Percentiles rank a stretch among this genome's conserved stretches.
Conservation (phyloP, 2,888 invertebrate genomes). For the Euphydryas editha region DNA sequence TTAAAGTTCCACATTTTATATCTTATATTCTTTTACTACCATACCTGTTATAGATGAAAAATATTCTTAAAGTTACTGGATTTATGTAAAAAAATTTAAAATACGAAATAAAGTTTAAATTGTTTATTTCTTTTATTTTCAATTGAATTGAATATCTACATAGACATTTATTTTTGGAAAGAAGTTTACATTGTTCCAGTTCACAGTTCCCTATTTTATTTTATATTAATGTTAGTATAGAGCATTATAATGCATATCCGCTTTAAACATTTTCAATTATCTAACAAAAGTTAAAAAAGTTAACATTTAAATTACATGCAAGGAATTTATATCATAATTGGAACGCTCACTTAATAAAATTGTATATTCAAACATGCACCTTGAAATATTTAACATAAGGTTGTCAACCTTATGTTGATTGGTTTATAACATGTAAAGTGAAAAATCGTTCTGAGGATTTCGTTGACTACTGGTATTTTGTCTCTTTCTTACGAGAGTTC, state of each 20-base stretch:
- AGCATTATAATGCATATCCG: not conserved
- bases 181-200: slow-evolving; percentile 12
- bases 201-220: slow-evolving; percentile 12
- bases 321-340: too few species aligned
- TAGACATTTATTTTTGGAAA: slow-evolving; percentile 12
- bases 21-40: not conserved
- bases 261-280: not conserved
- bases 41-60: not conserved
- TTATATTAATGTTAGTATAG: not conserved
- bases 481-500: too few species aligned
- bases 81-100: slow-evolving; percentile 46
- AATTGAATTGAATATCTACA: slow-evolving; percentile 15
- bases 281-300: not conserved
- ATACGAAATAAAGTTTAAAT: slow-evolving; percentile 48
- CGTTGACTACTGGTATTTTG: too few species aligned
- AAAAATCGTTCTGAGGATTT: too few species aligned
- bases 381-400: too few species aligned
- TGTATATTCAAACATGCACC: too few species aligned
- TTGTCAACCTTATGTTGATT: too few species aligned
- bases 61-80: not conserved
- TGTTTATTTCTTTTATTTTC: slow-evolving; percentile 50
- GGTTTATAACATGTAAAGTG: too few species aligned
- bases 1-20: not conserved
- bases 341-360: too few species aligned
- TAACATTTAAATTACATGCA: slow-evolving; percentile 6